These are phyloP conservation scores for Cancer borealis DNA, from an alignment of 2,888 invertebrate species.

Conservation along the genomic window DNA sequence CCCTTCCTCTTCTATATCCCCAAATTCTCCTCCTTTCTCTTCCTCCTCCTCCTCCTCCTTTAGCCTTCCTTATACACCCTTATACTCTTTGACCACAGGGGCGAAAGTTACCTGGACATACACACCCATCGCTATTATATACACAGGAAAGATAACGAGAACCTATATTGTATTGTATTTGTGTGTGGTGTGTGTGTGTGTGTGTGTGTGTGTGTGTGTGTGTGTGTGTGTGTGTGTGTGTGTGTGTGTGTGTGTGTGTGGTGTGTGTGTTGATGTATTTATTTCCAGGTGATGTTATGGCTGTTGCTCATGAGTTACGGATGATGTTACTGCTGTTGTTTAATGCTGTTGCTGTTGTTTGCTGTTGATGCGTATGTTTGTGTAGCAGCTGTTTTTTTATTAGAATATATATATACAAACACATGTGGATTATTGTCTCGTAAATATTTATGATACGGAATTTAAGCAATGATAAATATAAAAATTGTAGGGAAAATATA, in stretches of 20 bases:
- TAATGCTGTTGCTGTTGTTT: background rate
- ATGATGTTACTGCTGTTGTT: background rate
- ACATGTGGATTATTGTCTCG: slow-evolving; percentile 29
- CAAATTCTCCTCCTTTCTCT: background rate
- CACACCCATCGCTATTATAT: background rate
- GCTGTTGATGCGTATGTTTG: background rate
- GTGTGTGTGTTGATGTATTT: too few species aligned
- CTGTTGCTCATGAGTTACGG: background rate
- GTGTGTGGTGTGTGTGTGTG: background rate
- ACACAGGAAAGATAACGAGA: background rate
- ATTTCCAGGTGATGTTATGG: background rate
- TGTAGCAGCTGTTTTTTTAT: background rate
- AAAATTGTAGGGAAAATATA: background rate
- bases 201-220: slow-evolving; percentile 42
- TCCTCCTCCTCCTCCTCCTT: background rate
- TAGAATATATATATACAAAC: slow-evolving; percentile 5
- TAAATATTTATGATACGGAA: background rate
- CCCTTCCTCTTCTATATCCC: background rate
- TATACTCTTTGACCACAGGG: background rate
- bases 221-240: slow-evolving; percentile 38
- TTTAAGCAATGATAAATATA: slow-evolving; percentile 1
- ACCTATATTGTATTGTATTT: too few species aligned
- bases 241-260: too few species aligned
- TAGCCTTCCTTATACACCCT: background rate
- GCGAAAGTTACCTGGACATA: background rate